phyloP scores from a whole-genome alignment of 2,888 invertebrate species.

The Drosophila flavopinicola region DNA sequence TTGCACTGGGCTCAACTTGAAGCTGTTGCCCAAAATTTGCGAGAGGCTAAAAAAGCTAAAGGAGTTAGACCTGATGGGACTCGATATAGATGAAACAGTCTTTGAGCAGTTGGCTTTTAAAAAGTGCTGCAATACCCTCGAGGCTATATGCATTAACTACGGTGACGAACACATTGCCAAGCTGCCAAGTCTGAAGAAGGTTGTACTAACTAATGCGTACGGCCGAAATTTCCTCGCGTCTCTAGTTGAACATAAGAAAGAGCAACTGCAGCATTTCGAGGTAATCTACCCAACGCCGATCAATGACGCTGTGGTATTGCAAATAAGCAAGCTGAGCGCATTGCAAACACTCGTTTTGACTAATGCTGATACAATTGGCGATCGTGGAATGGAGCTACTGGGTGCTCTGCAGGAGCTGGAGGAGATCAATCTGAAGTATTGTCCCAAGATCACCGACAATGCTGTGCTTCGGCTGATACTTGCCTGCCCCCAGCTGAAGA shows the following conservation, averaged over 20 bases:
- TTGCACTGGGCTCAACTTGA: constrained; percentile 6
- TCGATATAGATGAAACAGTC: no score
- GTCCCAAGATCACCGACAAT: neutral
- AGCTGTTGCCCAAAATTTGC: neutral
- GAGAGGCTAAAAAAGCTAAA: constrained; percentile 19
- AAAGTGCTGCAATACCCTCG: constrained; percentile 16
- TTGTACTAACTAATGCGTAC: constrained; percentile 13
- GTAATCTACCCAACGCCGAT: constrained; percentile 11
- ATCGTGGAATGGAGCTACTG: constrained; percentile 8
- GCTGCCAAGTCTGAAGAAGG: constrained; percentile 43
- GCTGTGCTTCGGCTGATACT: constrained; percentile 31
- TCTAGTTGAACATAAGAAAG: constrained; percentile 21
- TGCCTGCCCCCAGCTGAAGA: constrained; percentile 33
- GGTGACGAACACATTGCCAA: constrained; percentile 38
- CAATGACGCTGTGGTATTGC: neutral
- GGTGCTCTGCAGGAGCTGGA: constrained; percentile 27
- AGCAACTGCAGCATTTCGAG: constrained; percentile 38
- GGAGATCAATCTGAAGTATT: constrained; percentile 24
- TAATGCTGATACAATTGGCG: neutral
- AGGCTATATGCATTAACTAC: constrained; percentile 21
- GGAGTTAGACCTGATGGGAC: constrained; percentile 16
- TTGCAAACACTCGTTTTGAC: constrained; percentile 27
- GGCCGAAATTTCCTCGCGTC: constrained; percentile 10
- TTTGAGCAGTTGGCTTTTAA: neutral
- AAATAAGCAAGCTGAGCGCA: constrained; percentile 25